Conservation (phyloP, 2,113 vertebrate genomes). For the Podocnemis expansa region DNA sequence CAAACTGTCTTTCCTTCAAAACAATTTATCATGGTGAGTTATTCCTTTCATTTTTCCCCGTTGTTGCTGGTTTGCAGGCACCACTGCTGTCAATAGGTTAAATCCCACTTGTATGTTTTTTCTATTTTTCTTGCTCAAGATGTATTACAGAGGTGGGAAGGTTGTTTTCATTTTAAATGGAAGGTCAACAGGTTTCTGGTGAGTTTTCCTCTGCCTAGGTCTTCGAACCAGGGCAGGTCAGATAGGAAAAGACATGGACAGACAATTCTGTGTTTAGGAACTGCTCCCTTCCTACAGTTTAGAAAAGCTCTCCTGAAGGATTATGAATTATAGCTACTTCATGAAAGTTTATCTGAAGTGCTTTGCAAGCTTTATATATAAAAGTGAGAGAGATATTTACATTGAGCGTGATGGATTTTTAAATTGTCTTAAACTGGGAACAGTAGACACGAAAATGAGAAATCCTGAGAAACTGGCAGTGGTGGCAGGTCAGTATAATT, state of each 20-base stretch:
- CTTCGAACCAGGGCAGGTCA: not conserved
- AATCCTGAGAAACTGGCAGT: not conserved
- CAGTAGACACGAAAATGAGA: not conserved
- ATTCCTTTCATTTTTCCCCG: slow-evolving; percentile 11
- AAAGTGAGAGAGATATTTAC: not conserved
- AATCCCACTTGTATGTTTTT: slow-evolving; percentile 1
- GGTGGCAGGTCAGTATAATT: not conserved
- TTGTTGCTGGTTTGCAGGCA: not conserved
- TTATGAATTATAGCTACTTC: not conserved
- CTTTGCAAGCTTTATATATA: not conserved
- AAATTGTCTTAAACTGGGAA: slow-evolving; percentile 22
- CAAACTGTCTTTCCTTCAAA: not conserved
- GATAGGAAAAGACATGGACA: not conserved
- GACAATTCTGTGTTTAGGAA: not conserved
- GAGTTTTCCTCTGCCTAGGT: not conserved
- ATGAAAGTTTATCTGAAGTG: not conserved
- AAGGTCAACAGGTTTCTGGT: slow-evolving; percentile 21
- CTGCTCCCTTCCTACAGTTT: not conserved
- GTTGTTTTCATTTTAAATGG: too few species aligned
- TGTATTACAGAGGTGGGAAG: not conserved
- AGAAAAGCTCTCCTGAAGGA: not conserved
- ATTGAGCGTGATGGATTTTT: not conserved
- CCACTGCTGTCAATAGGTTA: not conserved
- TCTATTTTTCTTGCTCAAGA: slow-evolving; percentile 15
- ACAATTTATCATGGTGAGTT: slow-evolving; percentile 61